Percentiles rank a stretch among this genome's conserved stretches.
phyloP scores from a whole-genome alignment of 2,888 invertebrate genomes.

The Nemotelus pantherinus region DNA sequence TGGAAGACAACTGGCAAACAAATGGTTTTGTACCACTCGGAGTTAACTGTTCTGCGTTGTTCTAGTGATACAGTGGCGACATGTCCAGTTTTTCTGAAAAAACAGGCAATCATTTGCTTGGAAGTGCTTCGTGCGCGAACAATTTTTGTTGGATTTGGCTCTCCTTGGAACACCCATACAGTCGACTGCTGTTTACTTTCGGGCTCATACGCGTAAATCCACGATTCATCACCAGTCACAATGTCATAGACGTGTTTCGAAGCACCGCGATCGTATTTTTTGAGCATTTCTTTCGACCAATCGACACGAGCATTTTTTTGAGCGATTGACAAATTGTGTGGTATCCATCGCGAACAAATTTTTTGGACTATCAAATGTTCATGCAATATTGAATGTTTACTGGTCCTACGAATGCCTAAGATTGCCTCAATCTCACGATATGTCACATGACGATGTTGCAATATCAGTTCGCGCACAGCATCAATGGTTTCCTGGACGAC shows the following conservation, averaged over 20 bases:
- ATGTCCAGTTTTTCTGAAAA: slow-evolving; percentile 39
- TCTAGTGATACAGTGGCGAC: slow-evolving; percentile 33
- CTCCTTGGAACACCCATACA: slow-evolving; percentile 47
- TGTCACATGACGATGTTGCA: no score
- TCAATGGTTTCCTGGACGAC: no score
- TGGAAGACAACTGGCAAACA: slow-evolving; percentile 48
- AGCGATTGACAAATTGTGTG: no score
- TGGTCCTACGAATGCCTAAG: no score
- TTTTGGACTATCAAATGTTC: no score
- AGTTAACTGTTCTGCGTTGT: slow-evolving; percentile 51
- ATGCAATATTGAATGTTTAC: no score
- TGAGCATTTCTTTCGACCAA: slow-evolving; percentile 27
- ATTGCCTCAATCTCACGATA: no score
- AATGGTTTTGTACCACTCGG: slow-evolving; percentile 46
- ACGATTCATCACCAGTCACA: slow-evolving; percentile 27
- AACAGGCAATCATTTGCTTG: slow-evolving; percentile 50
- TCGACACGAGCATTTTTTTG: slow-evolving; percentile 5
- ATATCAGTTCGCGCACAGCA: no score
- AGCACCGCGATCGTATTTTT: slow-evolving; percentile 31
- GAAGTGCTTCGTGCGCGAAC: slow-evolving; percentile 49
- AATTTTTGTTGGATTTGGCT: slow-evolving; percentile 49
- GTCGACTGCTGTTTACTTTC: slow-evolving; percentile 47
- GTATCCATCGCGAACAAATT: no score
- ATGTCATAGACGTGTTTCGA: slow-evolving; percentile 23
- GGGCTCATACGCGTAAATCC: slow-evolving; percentile 47